phyloP scores from a whole-genome alignment of 1,140 invertebrate species.

The Contarinia nasturtii region DNA sequence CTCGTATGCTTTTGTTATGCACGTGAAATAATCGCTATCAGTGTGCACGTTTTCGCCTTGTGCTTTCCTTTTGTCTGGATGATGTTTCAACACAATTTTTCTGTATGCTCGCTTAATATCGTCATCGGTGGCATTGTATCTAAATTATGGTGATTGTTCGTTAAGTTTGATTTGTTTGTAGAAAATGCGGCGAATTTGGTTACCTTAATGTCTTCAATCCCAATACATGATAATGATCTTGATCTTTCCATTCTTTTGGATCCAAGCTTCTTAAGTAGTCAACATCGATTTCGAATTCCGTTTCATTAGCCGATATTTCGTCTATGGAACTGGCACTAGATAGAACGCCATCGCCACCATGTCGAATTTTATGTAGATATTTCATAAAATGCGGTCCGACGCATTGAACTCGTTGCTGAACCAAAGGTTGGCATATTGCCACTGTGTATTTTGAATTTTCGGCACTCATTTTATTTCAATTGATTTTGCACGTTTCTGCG shows the following conservation, averaged over 20 bases:
- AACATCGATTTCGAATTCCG: constrained; percentile 57
- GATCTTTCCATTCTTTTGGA: constrained; percentile 94
- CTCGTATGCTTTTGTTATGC: constrained; percentile 96
- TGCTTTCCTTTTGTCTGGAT: constrained; percentile 91
- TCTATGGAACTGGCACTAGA: not conserved
- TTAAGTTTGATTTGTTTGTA: too few species aligned
- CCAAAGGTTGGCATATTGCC: not conserved
- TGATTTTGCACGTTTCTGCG: not conserved
- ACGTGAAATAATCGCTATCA: constrained; percentile 94
- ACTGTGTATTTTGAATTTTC: not conserved
- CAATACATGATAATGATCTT: constrained; percentile 90
- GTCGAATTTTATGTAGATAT: constrained; percentile 2
- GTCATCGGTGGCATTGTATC: constrained; percentile 63
- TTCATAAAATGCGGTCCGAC: constrained; percentile 11
- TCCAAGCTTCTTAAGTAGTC: constrained; percentile 72
- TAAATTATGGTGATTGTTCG: constrained; percentile 4
- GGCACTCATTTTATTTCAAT: not conserved
- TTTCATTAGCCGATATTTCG: constrained; percentile 3
- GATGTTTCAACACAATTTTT: constrained; percentile 83
- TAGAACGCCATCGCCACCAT: constrained; percentile 1
- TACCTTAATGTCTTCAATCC: constrained; percentile 64
- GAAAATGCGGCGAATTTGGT: too few species aligned
- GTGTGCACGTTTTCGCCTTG: constrained; percentile 62
- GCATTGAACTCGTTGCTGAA: constrained; percentile 8
- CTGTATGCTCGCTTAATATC: constrained; percentile 86